Percentiles rank a stretch among this genome's conserved stretches.
phyloP scores from a whole-genome alignment of 2,888 invertebrate genomes.

The Synergus laeviventris region DNA sequence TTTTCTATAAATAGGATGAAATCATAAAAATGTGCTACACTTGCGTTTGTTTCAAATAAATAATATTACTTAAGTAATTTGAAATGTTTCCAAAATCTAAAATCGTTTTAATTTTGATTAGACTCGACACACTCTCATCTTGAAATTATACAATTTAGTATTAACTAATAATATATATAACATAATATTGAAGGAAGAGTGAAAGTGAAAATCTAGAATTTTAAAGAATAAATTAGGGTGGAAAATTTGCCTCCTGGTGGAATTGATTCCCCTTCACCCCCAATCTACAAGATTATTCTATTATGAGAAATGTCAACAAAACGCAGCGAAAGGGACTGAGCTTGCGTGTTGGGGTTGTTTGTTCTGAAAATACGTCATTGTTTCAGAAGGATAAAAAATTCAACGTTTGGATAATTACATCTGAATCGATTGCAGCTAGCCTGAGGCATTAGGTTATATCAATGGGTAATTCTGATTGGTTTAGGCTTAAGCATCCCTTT shows the following conservation, averaged over 20 bases:
- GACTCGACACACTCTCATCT: no score
- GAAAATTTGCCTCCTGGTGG: constrained; percentile 13
- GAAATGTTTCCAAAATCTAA: no score
- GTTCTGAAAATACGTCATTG: constrained; percentile 83
- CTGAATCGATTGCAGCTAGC: constrained; percentile 77
- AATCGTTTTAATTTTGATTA: no score
- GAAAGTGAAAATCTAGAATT: not conserved
- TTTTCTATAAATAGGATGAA: no score
- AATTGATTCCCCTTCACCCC: constrained; percentile 42
- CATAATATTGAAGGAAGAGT: no score
- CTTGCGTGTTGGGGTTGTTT: constrained; percentile 76
- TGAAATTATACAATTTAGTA: no score
- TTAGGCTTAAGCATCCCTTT: not conserved
- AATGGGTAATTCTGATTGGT: not conserved
- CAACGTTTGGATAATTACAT: constrained; percentile 81
- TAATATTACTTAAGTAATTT: no score
- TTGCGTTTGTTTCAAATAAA: no score
- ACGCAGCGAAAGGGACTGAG: constrained; percentile 48
- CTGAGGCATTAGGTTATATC: constrained; percentile 60
- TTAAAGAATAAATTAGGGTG: not conserved
- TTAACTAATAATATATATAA: no score
- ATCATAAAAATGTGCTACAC: not conserved
- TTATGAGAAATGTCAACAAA: constrained; percentile 70
- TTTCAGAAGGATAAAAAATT: constrained; percentile 82
- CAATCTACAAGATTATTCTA: constrained; percentile 71